Percentiles rank a stretch among this genome's conserved stretches.
These are phyloP conservation scores for Festucalex cinctus DNA, from an alignment of 2,113 vertebrate species.

Conservation along the genomic window DNA sequence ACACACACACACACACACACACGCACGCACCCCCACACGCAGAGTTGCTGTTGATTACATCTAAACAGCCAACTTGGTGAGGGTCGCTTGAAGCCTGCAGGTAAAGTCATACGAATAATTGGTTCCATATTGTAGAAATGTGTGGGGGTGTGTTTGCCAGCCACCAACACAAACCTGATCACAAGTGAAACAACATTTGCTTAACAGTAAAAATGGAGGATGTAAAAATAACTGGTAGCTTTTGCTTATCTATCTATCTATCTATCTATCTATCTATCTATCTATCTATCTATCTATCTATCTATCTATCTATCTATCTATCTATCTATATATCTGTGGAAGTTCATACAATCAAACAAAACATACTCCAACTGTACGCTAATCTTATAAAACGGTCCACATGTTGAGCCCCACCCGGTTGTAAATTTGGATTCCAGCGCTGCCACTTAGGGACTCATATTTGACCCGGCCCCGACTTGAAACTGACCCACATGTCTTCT, in stretches of 20 bases:
- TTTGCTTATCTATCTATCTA: not conserved
- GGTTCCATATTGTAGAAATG: constrained; percentile 57
- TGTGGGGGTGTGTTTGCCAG: not conserved
- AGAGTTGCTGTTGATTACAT: constrained; percentile 56
- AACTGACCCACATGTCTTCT: constrained; percentile 43
- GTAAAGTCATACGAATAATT: constrained; percentile 48
- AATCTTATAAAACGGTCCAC: constrained; percentile 6
- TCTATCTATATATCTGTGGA: not conserved
- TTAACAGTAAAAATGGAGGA: constrained; percentile 8
- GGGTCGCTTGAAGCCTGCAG: constrained; percentile 53
- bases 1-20: not conserved
- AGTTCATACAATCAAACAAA: not conserved
- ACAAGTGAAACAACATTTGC: constrained; percentile 22
- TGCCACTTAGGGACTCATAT: constrained; percentile 47
- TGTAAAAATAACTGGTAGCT: not conserved
- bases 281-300: not conserved
- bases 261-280: not conserved
- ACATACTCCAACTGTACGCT: not conserved
- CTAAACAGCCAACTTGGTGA: constrained; percentile 42
- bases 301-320: not conserved
- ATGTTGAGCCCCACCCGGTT: constrained; percentile 6
- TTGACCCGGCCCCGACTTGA: constrained; percentile 47
- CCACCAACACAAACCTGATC: constrained; percentile 5
- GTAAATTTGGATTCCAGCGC: constrained; percentile 22
- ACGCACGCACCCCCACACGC: constrained; percentile 8